phyloP scores from a whole-genome alignment of 2,797 vertebrate species.

The Acipenser oxyrinchus region DNA sequence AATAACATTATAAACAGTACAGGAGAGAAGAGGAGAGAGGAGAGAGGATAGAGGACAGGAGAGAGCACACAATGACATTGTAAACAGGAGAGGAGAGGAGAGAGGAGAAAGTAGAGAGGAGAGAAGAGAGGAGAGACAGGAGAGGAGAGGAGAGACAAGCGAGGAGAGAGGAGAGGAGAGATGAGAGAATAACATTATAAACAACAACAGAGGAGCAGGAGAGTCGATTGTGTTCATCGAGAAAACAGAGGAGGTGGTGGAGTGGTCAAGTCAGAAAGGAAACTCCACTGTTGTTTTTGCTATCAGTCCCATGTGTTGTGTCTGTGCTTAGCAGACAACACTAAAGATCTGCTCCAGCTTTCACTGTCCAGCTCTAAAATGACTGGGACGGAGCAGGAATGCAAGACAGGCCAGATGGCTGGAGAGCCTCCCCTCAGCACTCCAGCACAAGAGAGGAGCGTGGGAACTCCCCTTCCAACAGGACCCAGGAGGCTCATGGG shows the following conservation, averaged over 20 bases:
- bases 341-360: too few relatives aligned
- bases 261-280: constrained; percentile 3
- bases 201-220: background rate
- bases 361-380: too few relatives aligned
- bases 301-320: too few relatives aligned
- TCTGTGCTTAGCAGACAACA: too few relatives aligned
- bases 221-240: accelerated
- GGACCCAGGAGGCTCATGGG: too few relatives aligned
- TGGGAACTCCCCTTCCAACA: too few relatives aligned
- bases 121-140: too few relatives aligned
- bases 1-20: too few relatives aligned
- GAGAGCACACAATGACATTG: background rate
- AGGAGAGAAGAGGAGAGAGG: too few relatives aligned
- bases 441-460: too few relatives aligned
- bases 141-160: background rate
- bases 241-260: background rate
- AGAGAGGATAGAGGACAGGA: too few relatives aligned
- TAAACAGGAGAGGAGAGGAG: background rate
- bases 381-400: too few relatives aligned
- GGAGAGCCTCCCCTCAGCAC: background rate
- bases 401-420: background rate
- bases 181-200: constrained; percentile 1
- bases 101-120: constrained; percentile 1
- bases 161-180: background rate
- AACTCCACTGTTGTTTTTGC: background rate